These are phyloP conservation scores for Lontra canadensis DNA, from an alignment of 2,113 vertebrate genomes.

Conservation along the genomic window DNA sequence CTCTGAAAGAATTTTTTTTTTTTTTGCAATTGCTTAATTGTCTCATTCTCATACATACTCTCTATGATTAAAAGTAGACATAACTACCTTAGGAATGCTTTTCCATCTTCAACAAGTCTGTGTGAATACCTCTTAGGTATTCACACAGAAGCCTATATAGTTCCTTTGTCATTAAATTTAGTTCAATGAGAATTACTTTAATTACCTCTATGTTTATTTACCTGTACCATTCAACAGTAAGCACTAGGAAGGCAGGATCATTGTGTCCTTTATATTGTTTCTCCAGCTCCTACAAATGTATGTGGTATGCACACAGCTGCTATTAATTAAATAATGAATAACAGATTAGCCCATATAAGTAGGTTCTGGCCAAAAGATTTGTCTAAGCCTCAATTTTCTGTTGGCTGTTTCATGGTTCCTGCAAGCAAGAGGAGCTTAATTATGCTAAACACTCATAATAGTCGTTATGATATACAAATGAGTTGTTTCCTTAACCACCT, in stretches of 20 bases:
- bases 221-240: neutral
- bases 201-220: neutral
- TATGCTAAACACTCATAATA: neutral
- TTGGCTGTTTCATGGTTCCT: neutral
- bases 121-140: neutral
- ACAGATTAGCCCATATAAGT: neutral
- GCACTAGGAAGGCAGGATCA: neutral
- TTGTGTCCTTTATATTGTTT: neutral
- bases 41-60: neutral
- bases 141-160: neutral
- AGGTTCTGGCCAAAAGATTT: neutral
- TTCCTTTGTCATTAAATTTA: neutral
- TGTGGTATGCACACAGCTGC: neutral
- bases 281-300: neutral
- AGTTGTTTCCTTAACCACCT: neutral
- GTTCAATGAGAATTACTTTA: neutral
- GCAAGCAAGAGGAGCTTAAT: neutral
- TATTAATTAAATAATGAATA: neutral
- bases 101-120: neutral
- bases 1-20: neutral
- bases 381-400: neutral
- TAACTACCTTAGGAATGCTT: neutral
- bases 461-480: neutral
- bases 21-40: neutral
- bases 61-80: neutral